Percentiles rank a stretch among this genome's conserved stretches.
Evolutionary conservation across 1,140 invertebrate species (phyloP).

Genomic region (Scaptomyza montana): DNA sequence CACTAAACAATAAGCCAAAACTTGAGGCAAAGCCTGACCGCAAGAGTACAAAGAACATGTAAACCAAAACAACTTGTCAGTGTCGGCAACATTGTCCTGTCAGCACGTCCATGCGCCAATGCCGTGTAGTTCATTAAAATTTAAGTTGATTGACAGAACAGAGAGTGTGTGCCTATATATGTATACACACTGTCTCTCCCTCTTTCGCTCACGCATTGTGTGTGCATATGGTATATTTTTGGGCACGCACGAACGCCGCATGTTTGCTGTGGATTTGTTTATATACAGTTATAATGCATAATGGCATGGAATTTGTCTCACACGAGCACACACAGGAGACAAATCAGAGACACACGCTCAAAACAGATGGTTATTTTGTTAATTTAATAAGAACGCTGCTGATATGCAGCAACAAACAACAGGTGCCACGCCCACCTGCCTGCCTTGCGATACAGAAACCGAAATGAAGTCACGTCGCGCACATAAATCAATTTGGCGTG

Average conservation of each 20-base stretch:
- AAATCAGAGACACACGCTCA: conserved; percentile 23
- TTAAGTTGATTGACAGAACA: conserved; percentile 77
- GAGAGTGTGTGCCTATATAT: conserved; percentile 4
- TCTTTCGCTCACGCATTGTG: neutral
- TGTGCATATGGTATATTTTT: conserved; percentile 28
- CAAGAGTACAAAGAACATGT: conserved; percentile 39
- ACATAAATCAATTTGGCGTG: conserved; percentile 76
- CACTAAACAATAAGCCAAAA: neutral
- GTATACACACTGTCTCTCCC: neutral
- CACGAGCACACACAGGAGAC: conserved; percentile 40
- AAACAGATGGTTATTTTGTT: conserved; percentile 70
- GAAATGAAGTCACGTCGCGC: conserved; percentile 75
- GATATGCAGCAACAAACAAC: conserved; percentile 52
- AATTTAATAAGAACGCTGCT: conserved; percentile 69
- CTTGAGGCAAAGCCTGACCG: conserved; percentile 23
- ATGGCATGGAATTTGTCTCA: conserved; percentile 67
- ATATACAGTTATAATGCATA: conserved; percentile 72
- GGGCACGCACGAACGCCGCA: conserved; percentile 49
- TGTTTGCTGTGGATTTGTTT: conserved; percentile 61
- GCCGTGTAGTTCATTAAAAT: conserved; percentile 78
- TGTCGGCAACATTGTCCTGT: conserved; percentile 51
- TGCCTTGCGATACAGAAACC: no score
- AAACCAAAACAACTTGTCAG: conserved; percentile 68
- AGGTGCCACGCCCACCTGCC: conserved; percentile 48
- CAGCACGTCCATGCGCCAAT: conserved; percentile 59